Base-by-base conservation (phyloP, 2,797 vertebrate genomes). In the Eurystomus glaucurus region DNA sequence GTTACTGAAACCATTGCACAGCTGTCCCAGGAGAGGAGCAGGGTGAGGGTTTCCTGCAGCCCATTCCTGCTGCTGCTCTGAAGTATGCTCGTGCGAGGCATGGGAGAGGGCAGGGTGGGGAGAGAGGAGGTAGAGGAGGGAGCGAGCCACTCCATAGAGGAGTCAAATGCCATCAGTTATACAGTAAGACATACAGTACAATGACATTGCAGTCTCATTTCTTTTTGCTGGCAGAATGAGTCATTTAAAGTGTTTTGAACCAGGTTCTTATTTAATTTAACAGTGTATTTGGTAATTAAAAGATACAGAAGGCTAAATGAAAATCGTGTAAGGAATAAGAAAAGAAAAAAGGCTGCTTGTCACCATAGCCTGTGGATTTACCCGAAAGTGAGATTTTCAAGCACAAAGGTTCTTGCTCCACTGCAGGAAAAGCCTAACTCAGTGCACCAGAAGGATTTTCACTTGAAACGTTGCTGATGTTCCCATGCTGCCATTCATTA, bases 401-500 rank as follows among this genome's bases (percentile, higher is more conserved):
- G 50, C 48, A 61, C 61, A 86, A 70, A 74, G 6, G 12, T 37
- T 69, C 68, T 69, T 65, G 25, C 43, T 86, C 18, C 28, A 6
- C 65, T 88, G 54, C 54, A 69, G 52, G n/a, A 88, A 46, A 91
- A 69, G 39, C 5, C 2, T 51, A 79, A 46, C 71, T 86, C 43
- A 57, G 33, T 45, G 51, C 22, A 46, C 8, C 33, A 60, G 29
- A 20, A 71, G 68, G 39, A 18, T 83, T 69, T 85, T 60, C 9
- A 55, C 33, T 84, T 51, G 62, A 71, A 71, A 74, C 2, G 2
- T 35, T 91, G 29, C 83, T 85, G 71, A 78, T 69, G 51, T 90
- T 97, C 88, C 90, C 88, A 55, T n/a, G 55, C 69, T 92, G 79
- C 77, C 88, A n/a, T 60, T 88, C 55, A 18, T 85, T 80, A 81